Percentiles rank a stretch among this genome's conserved stretches.
Conservation (phyloP, 2,888 invertebrate species). For the Zonitis immaculata region DNA sequence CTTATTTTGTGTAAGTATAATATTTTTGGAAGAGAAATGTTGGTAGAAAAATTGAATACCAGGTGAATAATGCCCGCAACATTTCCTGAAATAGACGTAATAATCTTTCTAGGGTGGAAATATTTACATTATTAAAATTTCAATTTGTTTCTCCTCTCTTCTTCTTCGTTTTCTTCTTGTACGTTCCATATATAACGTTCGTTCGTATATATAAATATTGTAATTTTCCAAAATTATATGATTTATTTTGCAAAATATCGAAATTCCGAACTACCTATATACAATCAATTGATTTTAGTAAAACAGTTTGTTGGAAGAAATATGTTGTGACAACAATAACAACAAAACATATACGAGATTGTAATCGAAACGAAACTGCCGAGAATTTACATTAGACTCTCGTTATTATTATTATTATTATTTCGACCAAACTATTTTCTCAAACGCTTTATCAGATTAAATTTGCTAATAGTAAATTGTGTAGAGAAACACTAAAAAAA, state of each 20-base stretch:
- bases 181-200: no score
- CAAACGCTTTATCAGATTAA: slow-evolving; percentile 10
- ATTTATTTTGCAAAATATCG: no score
- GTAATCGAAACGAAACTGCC: slow-evolving; percentile 8
- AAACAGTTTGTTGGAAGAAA: slow-evolving; percentile 5
- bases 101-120: slow-evolving; percentile 38
- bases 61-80: slow-evolving; percentile 37
- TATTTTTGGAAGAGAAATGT: slow-evolving; percentile 26
- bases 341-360: no score
- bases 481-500: no score
- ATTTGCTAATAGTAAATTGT: slow-evolving; percentile 11
- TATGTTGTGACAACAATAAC: slow-evolving; percentile 12
- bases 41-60: slow-evolving; percentile 23
- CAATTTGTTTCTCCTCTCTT: slow-evolving; percentile 34
- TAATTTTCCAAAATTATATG: no score
- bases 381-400: slow-evolving; percentile 11
- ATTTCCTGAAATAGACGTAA: slow-evolving; percentile 38
- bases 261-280: no score
- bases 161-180: no score
- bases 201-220: no score
- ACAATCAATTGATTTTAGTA: background rate
- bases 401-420: no score
- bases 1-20: no score
- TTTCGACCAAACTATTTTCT: slow-evolving; percentile 10
- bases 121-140: slow-evolving; percentile 44